Base-by-base conservation (phyloP, 1,140 invertebrate genomes). In the Apis laboriosa region DNA sequence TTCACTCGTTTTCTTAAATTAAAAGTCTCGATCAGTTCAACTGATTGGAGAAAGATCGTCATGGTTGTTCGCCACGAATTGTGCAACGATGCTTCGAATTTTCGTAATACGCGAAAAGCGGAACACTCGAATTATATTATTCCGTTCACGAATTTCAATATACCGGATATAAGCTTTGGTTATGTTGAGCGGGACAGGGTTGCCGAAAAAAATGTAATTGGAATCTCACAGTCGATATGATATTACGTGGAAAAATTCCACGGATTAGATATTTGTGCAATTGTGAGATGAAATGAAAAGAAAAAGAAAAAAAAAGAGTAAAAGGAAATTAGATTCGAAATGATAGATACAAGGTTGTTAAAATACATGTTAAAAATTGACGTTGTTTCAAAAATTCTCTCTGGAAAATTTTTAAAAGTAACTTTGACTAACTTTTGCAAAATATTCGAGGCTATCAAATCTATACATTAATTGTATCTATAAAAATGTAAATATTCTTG, bases 121-220 rank as follows among this genome's bases (percentile, higher is more conserved):
- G 19, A 71, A 53, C 34, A 13, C 49, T 53, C 24, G 49, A 73
- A 72, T 24, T 24, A 80, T 78, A 77, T 77, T 60, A 56, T 24
- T 68, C 66, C 28, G 19, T 7, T 5, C 53, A 17, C 58, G 58
- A 21, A 68, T 63, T 73, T 80, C 77, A 80, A 80, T 80, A 80
- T 66, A 58, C n/a, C 2, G 21, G 28, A 19, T 51, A 21, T 8
- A 43, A 43, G 55, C 11, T 21, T 17, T 21, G 77, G 24, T 19
- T 51, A 17, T 34, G 28, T 21, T 58, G 77, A 60, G 24, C 60
- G 43, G 11, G n/a, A 7, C 4, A 13, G 21, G 28, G n/a, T 75
- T 80, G 17, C 34, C 79, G n/a, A 75, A 75, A 43, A 4, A 75
- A 81, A 66, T 76, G 72, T 68, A 81, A 81, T 76, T 76, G 63